Base-by-base conservation (phyloP, 2,113 vertebrate species). In the Cottus gobio region DNA sequence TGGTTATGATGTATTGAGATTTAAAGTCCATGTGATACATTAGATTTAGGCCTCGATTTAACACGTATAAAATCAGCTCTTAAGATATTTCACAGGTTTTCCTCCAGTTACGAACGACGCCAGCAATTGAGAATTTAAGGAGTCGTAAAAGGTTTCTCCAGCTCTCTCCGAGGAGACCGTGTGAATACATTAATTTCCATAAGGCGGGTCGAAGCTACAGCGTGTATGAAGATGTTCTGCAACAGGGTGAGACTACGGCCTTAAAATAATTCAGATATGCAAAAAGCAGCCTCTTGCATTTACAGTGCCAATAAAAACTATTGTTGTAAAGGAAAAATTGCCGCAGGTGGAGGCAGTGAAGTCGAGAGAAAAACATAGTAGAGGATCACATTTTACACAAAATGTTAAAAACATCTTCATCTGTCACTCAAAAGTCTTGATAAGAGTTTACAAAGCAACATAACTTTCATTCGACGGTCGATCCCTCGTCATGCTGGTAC, bases 171-270 rank as follows among this genome's bases (percentile, higher is more conserved):
- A 56, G 20, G 12, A 82, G 52, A 75, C 50, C n/a, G n/a, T 4
- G 11, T 44, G 57, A 86, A 83, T 85, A 90, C 90, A 84, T 87
- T 90, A 76, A 83, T 76, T 72, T 81, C 67, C 54, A 80, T 91
- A 90, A 93, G 91, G 91, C 90, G 86, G 82, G 62, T 54, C 46
- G 69, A 11, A 67, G 54, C 86, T 85, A 84, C 83, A 39, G 66
- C 71, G 31, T 26, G 50, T 13, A 13, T 68, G 61, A 22, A 52
- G 34, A 28, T 20, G 34, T 36, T 75, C 34, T 31, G 71, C 8
- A 52, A 31, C 11, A 31, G 48, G 31, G 12, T 66, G 12, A 42
- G 12, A 36, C 13, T 2, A 57, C 13, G 5, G 22, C 18, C 44
- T n/a, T 68, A 9, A 31, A 71, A 61, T 2, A 34, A 26, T 37